A percentile compares a stretch with the other conserved stretches of the same genome.
Evolutionary conservation across 2,888 invertebrate species (phyloP).

Genomic region (Emmelina monodactyla): DNA sequence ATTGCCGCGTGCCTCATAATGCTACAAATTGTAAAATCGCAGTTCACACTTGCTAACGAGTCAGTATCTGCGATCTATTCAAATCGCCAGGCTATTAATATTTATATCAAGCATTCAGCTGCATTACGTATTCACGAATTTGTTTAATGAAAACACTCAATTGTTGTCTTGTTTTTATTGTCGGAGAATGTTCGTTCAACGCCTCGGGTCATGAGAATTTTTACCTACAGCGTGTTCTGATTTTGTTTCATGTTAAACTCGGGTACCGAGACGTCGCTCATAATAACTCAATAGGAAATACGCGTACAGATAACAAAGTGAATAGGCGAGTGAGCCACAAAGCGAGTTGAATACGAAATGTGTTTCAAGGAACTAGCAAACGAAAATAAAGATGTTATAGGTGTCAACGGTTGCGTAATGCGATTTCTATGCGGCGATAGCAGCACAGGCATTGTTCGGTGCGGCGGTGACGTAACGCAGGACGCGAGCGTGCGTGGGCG

Average conservation of each 20-base stretch:
- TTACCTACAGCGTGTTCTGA: constrained; percentile 32
- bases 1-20: no score
- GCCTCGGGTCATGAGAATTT: constrained; percentile 39
- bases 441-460: constrained; percentile 42
- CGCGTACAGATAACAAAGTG: no score
- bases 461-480: constrained; percentile 26
- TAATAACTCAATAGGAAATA: no score
- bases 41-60: constrained; percentile 27
- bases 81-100: constrained; percentile 51
- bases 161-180: constrained; percentile 50
- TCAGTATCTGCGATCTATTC: constrained; percentile 54
- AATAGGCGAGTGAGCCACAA: no score
- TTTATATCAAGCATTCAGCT: constrained; percentile 44
- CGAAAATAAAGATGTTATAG: constrained; percentile 37
- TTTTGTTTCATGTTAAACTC: constrained; percentile 6
- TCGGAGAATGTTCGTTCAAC: constrained; percentile 28
- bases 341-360: constrained; percentile 1
- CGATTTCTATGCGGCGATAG: constrained; percentile 34
- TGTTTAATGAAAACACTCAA: constrained; percentile 48
- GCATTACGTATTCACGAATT: constrained; percentile 55
- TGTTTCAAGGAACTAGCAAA: constrained; percentile 6
- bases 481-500: constrained; percentile 46
- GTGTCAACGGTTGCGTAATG: constrained; percentile 40
- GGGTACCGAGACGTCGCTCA: constrained; percentile 4
- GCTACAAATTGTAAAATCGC: constrained; percentile 33